Conservation (phyloP, 1,140 invertebrate species). For the Mycetomoellerius zeteki region DNA sequence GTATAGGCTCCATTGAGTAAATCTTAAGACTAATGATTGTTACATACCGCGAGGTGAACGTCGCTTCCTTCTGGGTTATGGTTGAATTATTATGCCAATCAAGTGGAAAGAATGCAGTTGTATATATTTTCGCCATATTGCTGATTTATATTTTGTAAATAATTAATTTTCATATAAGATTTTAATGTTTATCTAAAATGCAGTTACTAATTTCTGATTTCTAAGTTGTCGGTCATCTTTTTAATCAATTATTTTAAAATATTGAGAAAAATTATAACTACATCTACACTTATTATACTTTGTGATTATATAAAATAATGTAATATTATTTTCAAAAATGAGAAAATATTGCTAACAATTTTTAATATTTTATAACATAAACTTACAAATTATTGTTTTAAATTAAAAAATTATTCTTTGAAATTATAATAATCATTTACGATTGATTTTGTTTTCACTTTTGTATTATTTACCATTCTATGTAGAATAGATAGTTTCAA, state of each 20-base stretch:
- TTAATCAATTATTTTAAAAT: not conserved
- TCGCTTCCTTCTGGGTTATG: slow-evolving; percentile 15
- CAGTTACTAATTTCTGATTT: not conserved
- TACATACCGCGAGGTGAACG: slow-evolving; percentile 39
- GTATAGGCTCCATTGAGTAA: slow-evolving; percentile 19
- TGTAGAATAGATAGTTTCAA: not conserved
- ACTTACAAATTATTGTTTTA: not conserved
- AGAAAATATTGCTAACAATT: not conserved
- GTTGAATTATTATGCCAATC: slow-evolving; percentile 28
- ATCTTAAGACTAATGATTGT: slow-evolving; percentile 30
- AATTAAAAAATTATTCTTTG: not conserved
- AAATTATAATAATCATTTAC: not conserved
- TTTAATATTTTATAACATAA: not conserved
- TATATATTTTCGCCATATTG: not conserved
- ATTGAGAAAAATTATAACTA: not conserved
- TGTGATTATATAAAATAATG: not conserved
- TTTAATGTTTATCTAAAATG: not conserved
- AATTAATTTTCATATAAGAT: not conserved
- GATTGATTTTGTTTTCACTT: not conserved
- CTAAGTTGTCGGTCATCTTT: not conserved
- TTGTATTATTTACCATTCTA: not conserved
- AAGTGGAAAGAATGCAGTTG: slow-evolving; percentile 25
- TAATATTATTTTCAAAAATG: not conserved
- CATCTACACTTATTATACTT: not conserved
- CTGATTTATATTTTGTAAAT: not conserved